Evolutionary conservation across 2,888 invertebrate species (phyloP).

Genomic region (Xiphydria camelus): DNA sequence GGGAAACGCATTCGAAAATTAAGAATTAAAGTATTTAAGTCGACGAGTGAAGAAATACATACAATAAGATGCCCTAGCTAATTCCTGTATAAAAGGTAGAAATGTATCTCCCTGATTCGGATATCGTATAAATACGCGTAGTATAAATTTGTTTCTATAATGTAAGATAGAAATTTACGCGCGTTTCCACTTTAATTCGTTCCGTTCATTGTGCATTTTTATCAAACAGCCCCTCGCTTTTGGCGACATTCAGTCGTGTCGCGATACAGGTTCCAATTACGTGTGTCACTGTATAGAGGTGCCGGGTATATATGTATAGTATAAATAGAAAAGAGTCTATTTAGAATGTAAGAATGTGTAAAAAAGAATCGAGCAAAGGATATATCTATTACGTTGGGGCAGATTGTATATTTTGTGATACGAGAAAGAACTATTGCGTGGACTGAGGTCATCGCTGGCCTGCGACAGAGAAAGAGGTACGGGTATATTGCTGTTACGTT

Average conservation of each 20-base stretch:
- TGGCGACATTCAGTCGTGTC: constrained; percentile 3
- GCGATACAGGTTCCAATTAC: too few species aligned
- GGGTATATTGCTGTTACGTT: constrained; percentile 15
- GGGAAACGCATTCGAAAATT: too few species aligned
- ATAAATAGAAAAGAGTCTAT: constrained; percentile 14
- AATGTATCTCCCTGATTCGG: too few species aligned
- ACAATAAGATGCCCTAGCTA: too few species aligned
- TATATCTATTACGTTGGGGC: constrained; percentile 32
- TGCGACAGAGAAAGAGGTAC: constrained; percentile 21
- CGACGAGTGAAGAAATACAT: too few species aligned
- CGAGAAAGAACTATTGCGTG: constrained; percentile 20
- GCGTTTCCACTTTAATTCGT: neutral
- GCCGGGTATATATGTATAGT: constrained; percentile 15
- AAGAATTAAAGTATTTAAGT: too few species aligned
- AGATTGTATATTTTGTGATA: constrained; percentile 55
- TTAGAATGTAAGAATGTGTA: constrained; percentile 7
- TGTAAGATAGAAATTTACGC: neutral
- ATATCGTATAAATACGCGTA: neutral
- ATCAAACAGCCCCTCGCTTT: neutral
- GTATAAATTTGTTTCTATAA: neutral
- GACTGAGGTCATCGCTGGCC: neutral
- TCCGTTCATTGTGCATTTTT: neutral
- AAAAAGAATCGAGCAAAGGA: constrained; percentile 9
- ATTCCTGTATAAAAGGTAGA: too few species aligned
- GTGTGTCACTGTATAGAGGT: constrained; percentile 6